Evolutionary conservation across 2,797 vertebrate species (phyloP).

Genomic region (Enteromius unitaeniatus): DNA sequence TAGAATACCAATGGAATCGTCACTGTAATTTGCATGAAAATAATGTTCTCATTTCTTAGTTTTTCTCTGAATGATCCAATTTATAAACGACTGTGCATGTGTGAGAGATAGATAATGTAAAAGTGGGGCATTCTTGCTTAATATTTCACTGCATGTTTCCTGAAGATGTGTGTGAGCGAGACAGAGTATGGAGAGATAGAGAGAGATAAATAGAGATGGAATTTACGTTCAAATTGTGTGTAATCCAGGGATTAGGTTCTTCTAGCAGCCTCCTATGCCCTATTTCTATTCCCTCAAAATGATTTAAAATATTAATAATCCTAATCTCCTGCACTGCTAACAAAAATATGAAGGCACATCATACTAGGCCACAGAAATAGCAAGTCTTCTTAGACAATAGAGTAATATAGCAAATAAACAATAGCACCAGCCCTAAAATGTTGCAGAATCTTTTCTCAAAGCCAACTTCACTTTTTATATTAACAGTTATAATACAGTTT

Average conservation of each 20-base stretch:
- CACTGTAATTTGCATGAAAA: neutral
- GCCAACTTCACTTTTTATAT: too few relatives aligned
- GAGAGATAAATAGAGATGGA: neutral
- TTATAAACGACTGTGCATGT: neutral
- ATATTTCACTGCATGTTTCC: slow-evolving; percentile 18
- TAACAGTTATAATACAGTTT: too few relatives aligned
- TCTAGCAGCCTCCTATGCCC: slow-evolving; percentile 19
- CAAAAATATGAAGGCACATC: slow-evolving; percentile 23
- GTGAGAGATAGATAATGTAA: neutral
- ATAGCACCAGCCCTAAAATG: too few relatives aligned
- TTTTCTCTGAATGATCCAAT: neutral
- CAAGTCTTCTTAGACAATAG: neutral
- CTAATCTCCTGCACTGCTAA: slow-evolving; percentile 22
- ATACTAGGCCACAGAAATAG: neutral
- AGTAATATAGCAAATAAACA: neutral
- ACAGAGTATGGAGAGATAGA: neutral
- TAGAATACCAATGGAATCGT: neutral
- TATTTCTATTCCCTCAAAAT: slow-evolving; percentile 42
- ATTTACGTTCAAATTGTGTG: slow-evolving; percentile 14
- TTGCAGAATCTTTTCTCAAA: neutral
- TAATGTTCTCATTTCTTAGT: neutral
- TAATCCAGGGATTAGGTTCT: slow-evolving; percentile 56
- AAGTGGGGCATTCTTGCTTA: neutral
- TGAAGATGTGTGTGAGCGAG: neutral
- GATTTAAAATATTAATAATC: slow-evolving; percentile 52